A percentile compares a stretch with the other conserved stretches of the same genome.
Conservation (phyloP, 2,113 vertebrate species). For the Neodon shergylaensis region DNA sequence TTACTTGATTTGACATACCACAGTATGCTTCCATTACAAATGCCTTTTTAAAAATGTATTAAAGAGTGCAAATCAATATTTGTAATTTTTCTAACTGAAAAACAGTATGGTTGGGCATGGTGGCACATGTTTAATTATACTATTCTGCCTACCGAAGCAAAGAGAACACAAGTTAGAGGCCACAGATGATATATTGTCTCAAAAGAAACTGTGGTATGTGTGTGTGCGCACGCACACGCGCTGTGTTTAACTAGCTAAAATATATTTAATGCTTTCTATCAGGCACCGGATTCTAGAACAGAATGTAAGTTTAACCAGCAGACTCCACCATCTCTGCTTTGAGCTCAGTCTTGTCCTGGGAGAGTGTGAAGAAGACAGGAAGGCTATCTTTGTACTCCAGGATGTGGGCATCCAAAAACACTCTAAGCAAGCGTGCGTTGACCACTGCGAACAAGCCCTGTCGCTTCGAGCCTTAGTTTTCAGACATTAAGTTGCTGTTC, state of each 20-base stretch:
- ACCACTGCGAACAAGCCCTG: not conserved
- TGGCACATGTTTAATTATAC: not conserved
- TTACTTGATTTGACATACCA: not conserved
- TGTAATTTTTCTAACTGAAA: conserved; percentile 15
- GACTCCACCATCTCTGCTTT: not conserved
- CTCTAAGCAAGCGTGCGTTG: not conserved
- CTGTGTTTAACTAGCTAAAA: not conserved
- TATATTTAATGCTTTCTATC: not conserved
- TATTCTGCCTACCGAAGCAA: not conserved
- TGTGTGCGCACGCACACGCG: not conserved
- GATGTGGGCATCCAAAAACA: not conserved
- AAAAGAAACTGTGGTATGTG: not conserved
- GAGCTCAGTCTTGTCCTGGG: not conserved
- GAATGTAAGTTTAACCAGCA: not conserved
- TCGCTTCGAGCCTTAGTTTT: not conserved
- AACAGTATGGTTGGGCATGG: not conserved
- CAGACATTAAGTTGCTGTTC: not conserved
- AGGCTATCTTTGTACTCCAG: not conserved
- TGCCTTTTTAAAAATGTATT: not conserved
- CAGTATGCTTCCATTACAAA: not conserved
- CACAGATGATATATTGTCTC: not conserved
- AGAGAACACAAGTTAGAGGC: not conserved
- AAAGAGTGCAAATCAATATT: not conserved
- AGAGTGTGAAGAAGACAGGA: not conserved
- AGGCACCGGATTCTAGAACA: not conserved